phyloP scores from a whole-genome alignment of 2,888 invertebrate species.

The Sarcophaga subvicina region DNA sequence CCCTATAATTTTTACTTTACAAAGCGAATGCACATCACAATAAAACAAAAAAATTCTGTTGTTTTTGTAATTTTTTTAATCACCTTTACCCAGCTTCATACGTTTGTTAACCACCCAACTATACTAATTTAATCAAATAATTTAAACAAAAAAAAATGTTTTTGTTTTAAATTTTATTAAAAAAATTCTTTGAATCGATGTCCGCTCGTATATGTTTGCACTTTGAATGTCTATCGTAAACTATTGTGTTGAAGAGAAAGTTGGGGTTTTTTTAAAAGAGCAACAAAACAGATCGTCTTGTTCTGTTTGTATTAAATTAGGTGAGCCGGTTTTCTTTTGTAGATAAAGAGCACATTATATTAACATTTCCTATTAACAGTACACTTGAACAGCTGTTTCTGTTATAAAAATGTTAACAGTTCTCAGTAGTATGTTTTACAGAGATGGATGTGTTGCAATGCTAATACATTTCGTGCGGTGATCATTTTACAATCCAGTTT shows the following conservation, averaged over 20 bases:
- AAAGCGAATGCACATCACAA: not conserved
- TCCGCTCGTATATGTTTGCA: conserved; percentile 25
- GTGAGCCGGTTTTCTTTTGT: conserved; percentile 47
- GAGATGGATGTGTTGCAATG: not conserved
- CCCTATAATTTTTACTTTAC: not conserved
- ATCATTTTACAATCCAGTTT: too few species aligned
- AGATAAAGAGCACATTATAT: conserved; percentile 27
- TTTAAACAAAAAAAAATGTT: not conserved
- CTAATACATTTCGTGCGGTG: too few species aligned
- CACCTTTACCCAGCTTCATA: not conserved
- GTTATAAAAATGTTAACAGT: conserved; percentile 13
- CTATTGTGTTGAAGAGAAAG: conserved; percentile 57
- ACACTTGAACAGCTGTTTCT: conserved; percentile 46
- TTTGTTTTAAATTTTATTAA: too few species aligned
- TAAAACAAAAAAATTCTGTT: not conserved
- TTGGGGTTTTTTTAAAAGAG: conserved; percentile 36
- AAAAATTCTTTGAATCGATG: not conserved
- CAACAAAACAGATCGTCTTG: conserved; percentile 7
- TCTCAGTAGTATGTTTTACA: not conserved
- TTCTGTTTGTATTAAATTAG: conserved; percentile 33
- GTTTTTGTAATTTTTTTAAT: not conserved
- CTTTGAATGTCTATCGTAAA: conserved; percentile 34
- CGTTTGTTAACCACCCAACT: not conserved
- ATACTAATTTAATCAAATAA: not conserved
- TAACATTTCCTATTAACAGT: conserved; percentile 55